Evolutionary conservation across 2,797 vertebrate genomes (phyloP).

Genomic region (Aeoliscus strigatus): DNA sequence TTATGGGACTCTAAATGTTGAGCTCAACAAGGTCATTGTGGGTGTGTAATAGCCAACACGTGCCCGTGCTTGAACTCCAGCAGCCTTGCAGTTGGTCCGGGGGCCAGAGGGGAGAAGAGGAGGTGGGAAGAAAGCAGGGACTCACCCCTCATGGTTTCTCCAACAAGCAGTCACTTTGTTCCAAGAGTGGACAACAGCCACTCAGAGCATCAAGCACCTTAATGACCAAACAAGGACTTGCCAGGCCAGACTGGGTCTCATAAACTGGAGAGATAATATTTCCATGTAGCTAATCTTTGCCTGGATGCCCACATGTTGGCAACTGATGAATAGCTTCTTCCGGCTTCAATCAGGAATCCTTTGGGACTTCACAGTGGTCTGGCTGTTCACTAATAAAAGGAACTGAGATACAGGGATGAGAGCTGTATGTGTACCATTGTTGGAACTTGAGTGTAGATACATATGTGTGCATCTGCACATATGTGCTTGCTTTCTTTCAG

Average conservation of each 20-base stretch:
- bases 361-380: slow-evolving; percentile 53
- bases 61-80: slow-evolving; percentile 85
- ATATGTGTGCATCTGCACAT: too few species aligned
- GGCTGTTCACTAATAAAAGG: slow-evolving; percentile 32
- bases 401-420: too few species aligned
- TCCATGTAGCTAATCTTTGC: slow-evolving; percentile 80
- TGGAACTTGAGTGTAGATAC: too few species aligned
- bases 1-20: slow-evolving; percentile 89
- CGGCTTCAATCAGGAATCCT: slow-evolving; percentile 74
- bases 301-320: slow-evolving; percentile 77
- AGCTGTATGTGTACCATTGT: too few species aligned
- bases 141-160: slow-evolving; percentile 60
- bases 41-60: slow-evolving; percentile 83
- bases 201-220: slow-evolving; percentile 80
- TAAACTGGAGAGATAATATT: slow-evolving; percentile 87
- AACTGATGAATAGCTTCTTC: slow-evolving; percentile 68
- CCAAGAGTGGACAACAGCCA: slow-evolving; percentile 67
- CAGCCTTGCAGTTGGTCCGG: slow-evolving; percentile 69
- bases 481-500: too few species aligned
- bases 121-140: slow-evolving; percentile 58
- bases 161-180: slow-evolving; percentile 85
- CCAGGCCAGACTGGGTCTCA: slow-evolving; percentile 55
- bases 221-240: slow-evolving; percentile 59
- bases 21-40: slow-evolving; percentile 86
- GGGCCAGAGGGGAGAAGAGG: slow-evolving; percentile 62